These are phyloP conservation scores for Neoarius graeffei DNA, from an alignment of 2,113 vertebrate species.

Conservation along the genomic window DNA sequence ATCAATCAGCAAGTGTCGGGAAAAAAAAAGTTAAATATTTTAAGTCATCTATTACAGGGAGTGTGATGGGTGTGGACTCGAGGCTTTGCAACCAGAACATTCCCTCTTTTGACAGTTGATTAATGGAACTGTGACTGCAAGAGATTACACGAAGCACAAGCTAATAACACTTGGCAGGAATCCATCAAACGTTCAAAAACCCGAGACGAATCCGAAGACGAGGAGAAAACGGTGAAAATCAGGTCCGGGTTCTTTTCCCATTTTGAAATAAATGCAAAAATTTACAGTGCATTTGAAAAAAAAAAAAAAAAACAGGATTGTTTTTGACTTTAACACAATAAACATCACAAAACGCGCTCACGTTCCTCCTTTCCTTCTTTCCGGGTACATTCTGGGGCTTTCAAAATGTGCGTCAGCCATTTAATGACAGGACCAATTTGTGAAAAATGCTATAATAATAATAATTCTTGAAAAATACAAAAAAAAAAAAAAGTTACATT, in stretches of 20 bases:
- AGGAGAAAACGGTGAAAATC: not conserved
- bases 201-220: too few species aligned
- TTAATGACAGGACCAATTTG: not conserved
- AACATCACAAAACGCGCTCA: not conserved
- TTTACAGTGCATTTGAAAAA: too few species aligned
- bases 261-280: not conserved
- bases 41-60: not conserved
- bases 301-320: not conserved
- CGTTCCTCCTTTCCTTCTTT: not conserved
- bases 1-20: not conserved
- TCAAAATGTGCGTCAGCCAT: not conserved
- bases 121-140: constrained; percentile 10
- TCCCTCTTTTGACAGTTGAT: constrained; percentile 7
- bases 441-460: too few species aligned
- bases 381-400: not conserved
- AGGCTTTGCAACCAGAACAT: constrained; percentile 10
- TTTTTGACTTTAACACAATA: not conserved
- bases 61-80: constrained; percentile 20
- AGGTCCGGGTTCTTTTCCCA: not conserved
- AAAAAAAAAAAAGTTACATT: too few species aligned
- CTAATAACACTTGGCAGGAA: not conserved
- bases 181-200: not conserved
- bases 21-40: not conserved
- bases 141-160: not conserved
- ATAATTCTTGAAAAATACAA: too few species aligned